Base-by-base conservation (phyloP, 1,140 invertebrate species). In the Heliconius eleuchia region DNA sequence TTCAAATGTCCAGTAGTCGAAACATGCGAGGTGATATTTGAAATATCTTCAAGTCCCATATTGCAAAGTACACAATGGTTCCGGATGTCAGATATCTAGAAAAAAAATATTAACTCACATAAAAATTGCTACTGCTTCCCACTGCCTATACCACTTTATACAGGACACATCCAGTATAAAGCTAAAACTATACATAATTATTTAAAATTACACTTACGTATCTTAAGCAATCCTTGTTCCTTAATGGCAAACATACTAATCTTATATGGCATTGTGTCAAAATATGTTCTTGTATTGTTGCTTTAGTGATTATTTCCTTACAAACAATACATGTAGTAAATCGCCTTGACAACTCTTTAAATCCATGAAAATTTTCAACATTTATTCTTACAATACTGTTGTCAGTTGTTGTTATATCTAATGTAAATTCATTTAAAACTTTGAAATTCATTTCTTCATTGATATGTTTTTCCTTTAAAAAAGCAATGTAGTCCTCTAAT, bases 401-500 rank as follows among this genome's bases (percentile, higher is more conserved):
- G n/a, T 72, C 71, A 37, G n/a, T 16, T 72, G 71, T 72, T 42
- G 18, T 72, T 39, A 72, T 72, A 39, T 72, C 71, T 72, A 72
- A 39, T 9, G 30, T 72, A 72, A 9, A 0, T 13, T 72, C 37
- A 42, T 72, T 27, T 7, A 72, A 11, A 72, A 39, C 71, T 7
- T 42, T 72, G 37, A 72, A 19, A 19, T 37, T 18, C 13, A 19
- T 72, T 19, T 23, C 18, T 8, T 37, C 3, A 42, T 1, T 72
- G 37, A 19, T 8, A 72, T 72, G 42, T 42, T 72, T 4, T 72
- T 72, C 71, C 18, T 72, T 72, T 72, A 72, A 11, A 27, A 72
- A n/a, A 72, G 37, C 16, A 27, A 42, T 72, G 16, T 72, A 72
- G 37, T 72, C 71, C n/a, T 37, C 11, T 39, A 72, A 72, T 18